Percentiles rank a stretch among this genome's conserved stretches.
These are phyloP conservation scores for Sympetrum striolatum DNA, from an alignment of 2,888 invertebrate genomes.

Conservation along the genomic window DNA sequence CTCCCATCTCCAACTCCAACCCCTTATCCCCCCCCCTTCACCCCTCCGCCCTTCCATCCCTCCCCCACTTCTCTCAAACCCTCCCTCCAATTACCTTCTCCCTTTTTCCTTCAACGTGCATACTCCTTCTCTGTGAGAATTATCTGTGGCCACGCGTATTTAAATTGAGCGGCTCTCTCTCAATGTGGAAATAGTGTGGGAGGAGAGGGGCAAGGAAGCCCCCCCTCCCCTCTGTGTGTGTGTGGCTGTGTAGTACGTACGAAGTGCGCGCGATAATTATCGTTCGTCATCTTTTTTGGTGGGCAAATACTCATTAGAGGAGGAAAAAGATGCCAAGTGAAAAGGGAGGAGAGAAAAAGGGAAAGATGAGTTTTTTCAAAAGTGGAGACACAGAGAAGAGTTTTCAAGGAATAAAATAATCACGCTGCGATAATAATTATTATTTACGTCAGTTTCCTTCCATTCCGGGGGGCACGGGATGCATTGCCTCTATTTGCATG, in stretches of 20 bases:
- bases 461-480: background rate
- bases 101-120: background rate
- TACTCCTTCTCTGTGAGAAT: background rate
- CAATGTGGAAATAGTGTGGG: conserved; percentile 1
- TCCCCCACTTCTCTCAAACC: background rate
- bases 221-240: background rate
- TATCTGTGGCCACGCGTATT: background rate
- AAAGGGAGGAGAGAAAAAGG: background rate
- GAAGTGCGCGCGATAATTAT: conserved; percentile 43
- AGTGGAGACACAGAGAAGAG: conserved; percentile 1
- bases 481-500: conserved; percentile 27
- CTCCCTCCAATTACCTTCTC: background rate
- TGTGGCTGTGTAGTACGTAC: conserved; percentile 18
- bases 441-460: background rate
- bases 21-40: background rate
- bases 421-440: conserved; percentile 5
- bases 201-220: background rate
- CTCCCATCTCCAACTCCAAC: too few relatives aligned
- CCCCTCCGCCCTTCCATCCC: background rate
- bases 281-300: conserved; percentile 38
- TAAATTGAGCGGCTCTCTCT: conserved; percentile 26
- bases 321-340: conserved; percentile 39
- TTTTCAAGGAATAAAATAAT: conserved; percentile 27
- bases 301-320: conserved; percentile 38
- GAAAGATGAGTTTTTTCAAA: background rate